phyloP scores from a whole-genome alignment of 2,113 vertebrate species.

The Paracanthobrama guichenoti region DNA sequence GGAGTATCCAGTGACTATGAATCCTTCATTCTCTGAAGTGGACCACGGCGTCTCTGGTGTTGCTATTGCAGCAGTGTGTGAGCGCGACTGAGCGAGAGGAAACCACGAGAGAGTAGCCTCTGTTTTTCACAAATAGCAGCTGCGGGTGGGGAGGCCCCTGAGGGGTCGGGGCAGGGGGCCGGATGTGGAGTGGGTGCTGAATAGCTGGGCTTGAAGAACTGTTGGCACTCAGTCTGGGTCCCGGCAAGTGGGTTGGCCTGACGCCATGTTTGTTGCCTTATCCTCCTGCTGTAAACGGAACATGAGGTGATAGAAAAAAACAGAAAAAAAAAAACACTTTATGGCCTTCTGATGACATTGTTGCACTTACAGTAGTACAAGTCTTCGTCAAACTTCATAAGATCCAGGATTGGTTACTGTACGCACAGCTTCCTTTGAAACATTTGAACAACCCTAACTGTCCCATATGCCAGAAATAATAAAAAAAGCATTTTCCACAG shows the following conservation, averaged over 20 bases:
- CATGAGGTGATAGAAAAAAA: not conserved
- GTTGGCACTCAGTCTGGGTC: constrained; percentile 26
- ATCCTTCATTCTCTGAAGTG: not conserved
- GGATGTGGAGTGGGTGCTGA: constrained; percentile 21
- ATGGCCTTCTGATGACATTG: not conserved
- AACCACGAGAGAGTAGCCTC: constrained; percentile 11
- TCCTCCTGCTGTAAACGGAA: not conserved
- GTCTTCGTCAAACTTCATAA: not conserved
- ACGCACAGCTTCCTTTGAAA: not conserved
- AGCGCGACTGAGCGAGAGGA: not conserved
- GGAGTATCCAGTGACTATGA: constrained; percentile 16
- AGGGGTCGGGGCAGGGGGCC: not conserved
- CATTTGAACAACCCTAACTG: not conserved
- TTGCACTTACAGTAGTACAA: not conserved
- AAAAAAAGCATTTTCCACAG: no score
- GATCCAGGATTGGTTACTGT: not conserved
- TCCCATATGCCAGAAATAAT: no score
- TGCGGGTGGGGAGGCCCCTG: constrained; percentile 9
- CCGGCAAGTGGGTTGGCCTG: constrained; percentile 26
- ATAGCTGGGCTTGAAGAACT: constrained; percentile 23
- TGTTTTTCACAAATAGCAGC: constrained; percentile 37
- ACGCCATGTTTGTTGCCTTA: constrained; percentile 12
- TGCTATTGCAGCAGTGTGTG: constrained; percentile 1
- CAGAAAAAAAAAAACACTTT: no score
- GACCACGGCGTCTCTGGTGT: not conserved